phyloP scores from a whole-genome alignment of 2,888 invertebrate species.

The Koerneria pararmatus region DNA sequence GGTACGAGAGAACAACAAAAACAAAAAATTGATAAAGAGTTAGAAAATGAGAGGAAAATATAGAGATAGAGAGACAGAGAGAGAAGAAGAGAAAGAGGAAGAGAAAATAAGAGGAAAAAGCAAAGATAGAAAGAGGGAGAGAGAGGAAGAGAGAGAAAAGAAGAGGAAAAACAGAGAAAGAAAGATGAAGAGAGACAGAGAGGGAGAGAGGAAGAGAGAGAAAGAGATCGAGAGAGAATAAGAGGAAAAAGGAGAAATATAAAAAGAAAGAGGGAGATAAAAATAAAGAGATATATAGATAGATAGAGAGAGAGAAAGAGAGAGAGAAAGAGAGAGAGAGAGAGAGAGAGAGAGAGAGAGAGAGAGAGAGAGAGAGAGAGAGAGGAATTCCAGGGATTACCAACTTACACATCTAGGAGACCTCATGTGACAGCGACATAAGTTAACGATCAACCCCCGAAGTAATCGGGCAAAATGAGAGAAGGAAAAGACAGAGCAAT shows the following conservation, averaged over 20 bases:
- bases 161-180: background rate
- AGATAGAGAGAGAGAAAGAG: background rate
- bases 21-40: too few species aligned
- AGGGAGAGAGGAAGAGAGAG: background rate
- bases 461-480: too few species aligned
- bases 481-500: too few species aligned
- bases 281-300: background rate
- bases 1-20: too few species aligned
- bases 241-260: background rate
- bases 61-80: too few species aligned
- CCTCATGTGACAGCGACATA: too few species aligned
- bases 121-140: background rate
- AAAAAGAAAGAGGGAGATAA: background rate
- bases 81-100: constrained; percentile 6
- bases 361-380: constrained; percentile 10
- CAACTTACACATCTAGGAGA: too few species aligned
- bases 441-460: too few species aligned
- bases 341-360: constrained; percentile 9
- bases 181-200: constrained; percentile 1
- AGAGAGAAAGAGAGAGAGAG: constrained; percentile 6
- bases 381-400: too few species aligned
- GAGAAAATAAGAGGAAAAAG: background rate
- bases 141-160: background rate
- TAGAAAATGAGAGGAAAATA: too few species aligned
- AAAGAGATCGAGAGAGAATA: background rate